phyloP scores from a whole-genome alignment of 2,113 vertebrate genomes.

The Tupaia tana region DNA sequence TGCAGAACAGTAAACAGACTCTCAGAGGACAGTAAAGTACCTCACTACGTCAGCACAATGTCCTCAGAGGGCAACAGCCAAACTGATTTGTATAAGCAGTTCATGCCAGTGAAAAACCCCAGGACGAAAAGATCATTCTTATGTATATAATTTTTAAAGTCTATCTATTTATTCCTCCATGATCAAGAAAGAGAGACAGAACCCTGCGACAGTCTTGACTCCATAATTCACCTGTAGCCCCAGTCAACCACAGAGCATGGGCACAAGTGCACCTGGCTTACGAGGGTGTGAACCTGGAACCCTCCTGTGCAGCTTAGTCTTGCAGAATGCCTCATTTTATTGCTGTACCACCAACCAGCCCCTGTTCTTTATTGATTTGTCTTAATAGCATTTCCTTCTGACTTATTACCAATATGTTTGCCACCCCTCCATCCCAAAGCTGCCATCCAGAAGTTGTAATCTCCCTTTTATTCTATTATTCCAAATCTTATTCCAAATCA shows the following conservation, averaged over 20 bases:
- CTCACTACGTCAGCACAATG: background rate
- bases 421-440: background rate
- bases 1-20: background rate
- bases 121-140: background rate
- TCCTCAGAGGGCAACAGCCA: background rate
- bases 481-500: background rate
- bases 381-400: background rate
- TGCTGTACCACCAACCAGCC: too few species aligned
- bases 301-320: too few species aligned
- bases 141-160: background rate
- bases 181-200: too few species aligned
- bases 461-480: conserved; percentile 5
- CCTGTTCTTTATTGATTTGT: background rate
- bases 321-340: too few species aligned
- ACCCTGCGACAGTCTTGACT: too few species aligned
- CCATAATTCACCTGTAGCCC: too few species aligned
- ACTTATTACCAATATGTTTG: background rate
- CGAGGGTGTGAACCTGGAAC: too few species aligned
- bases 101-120: background rate
- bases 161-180: too few species aligned
- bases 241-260: too few species aligned
- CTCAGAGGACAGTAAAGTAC: background rate
- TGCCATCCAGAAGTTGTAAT: background rate
- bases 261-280: too few species aligned
- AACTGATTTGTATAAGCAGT: background rate